Conservation (phyloP, 1,140 invertebrate genomes). For the Venturia canescens region DNA sequence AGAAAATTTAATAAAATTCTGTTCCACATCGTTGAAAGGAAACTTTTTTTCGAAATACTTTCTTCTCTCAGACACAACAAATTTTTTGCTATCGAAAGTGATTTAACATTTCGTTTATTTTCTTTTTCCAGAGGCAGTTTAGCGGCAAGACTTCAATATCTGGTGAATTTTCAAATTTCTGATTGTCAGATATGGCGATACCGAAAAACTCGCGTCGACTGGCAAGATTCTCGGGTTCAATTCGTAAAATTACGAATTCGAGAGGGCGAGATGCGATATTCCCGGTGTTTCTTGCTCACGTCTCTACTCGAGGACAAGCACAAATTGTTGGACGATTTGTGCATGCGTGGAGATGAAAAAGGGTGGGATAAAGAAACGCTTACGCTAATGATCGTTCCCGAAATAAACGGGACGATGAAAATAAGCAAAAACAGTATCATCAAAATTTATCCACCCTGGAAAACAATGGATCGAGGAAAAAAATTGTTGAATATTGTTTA, state of each 20-base stretch:
- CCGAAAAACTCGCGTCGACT: slow-evolving; percentile 58
- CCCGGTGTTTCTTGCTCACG: slow-evolving; percentile 64
- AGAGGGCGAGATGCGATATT: slow-evolving; percentile 53
- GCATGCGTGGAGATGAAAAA: neutral
- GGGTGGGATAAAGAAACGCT: slow-evolving; percentile 40
- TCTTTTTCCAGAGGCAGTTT: slow-evolving; percentile 67
- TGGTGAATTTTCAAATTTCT: slow-evolving; percentile 64
- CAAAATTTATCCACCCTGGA: slow-evolving; percentile 71
- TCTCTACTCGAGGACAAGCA: slow-evolving; percentile 60
- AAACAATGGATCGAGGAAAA: slow-evolving; percentile 61
- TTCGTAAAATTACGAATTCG: slow-evolving; percentile 59
- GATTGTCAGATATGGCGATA: slow-evolving; percentile 68
- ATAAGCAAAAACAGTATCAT: slow-evolving; percentile 57
- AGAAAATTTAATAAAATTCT: slow-evolving; percentile 5
- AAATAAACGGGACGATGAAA: slow-evolving; percentile 65
- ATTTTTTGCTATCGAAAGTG: neutral
- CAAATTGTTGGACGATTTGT: slow-evolving; percentile 56
- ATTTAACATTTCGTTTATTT: slow-evolving; percentile 43
- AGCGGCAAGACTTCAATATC: slow-evolving; percentile 60
- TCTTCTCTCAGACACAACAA: no score
- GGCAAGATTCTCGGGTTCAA: slow-evolving; percentile 47
- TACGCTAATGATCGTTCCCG: slow-evolving; percentile 65
- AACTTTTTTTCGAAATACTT: no score
- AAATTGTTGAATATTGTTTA: slow-evolving; percentile 60
- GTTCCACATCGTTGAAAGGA: neutral